Conservation (phyloP, 2,797 vertebrate genomes). For the Toxotes lorentzi region DNA sequence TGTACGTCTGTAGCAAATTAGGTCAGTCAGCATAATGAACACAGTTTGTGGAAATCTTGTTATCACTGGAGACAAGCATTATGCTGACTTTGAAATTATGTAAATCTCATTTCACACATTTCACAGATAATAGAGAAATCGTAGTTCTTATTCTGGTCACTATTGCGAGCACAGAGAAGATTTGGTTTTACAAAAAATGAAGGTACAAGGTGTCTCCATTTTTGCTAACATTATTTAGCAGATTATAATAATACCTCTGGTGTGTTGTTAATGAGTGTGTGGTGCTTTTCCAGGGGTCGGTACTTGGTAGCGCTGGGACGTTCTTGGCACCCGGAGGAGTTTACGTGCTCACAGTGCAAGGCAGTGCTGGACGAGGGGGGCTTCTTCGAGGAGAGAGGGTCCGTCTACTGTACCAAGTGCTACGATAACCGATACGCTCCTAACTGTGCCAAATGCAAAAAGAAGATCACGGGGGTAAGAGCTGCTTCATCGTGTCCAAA, state of each 20-base stretch:
- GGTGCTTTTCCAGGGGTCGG: slow-evolving; percentile 87
- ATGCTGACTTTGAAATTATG: slow-evolving; percentile 37
- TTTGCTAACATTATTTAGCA: background rate
- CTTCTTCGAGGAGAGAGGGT: slow-evolving; percentile 97
- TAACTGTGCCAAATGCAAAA: slow-evolving; percentile 97
- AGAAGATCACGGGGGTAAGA: slow-evolving; percentile 95
- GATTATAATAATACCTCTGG: background rate
- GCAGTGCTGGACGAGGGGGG: slow-evolving; percentile 94
- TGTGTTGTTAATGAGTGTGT: slow-evolving; percentile 2
- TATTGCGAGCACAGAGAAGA: background rate
- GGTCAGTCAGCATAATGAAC: slow-evolving; percentile 59
- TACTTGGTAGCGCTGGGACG: slow-evolving; percentile 96
- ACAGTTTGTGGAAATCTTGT: slow-evolving; percentile 47
- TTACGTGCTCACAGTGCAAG: slow-evolving; percentile 95
- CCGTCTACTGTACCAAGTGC: slow-evolving; percentile 95
- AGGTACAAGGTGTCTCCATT: background rate
- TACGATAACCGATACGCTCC: slow-evolving; percentile 94
- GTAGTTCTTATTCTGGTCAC: slow-evolving; percentile 51
- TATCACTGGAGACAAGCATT: slow-evolving; percentile 48
- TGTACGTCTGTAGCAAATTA: slow-evolving; percentile 51
- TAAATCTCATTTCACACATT: slow-evolving; percentile 54
- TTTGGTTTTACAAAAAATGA: slow-evolving; percentile 27
- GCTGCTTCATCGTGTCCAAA: background rate
- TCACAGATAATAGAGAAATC: slow-evolving; percentile 38
- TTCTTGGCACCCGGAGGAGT: slow-evolving; percentile 98